Conservation (phyloP, 2,888 invertebrate species). For the Odontomyia ornata region DNA sequence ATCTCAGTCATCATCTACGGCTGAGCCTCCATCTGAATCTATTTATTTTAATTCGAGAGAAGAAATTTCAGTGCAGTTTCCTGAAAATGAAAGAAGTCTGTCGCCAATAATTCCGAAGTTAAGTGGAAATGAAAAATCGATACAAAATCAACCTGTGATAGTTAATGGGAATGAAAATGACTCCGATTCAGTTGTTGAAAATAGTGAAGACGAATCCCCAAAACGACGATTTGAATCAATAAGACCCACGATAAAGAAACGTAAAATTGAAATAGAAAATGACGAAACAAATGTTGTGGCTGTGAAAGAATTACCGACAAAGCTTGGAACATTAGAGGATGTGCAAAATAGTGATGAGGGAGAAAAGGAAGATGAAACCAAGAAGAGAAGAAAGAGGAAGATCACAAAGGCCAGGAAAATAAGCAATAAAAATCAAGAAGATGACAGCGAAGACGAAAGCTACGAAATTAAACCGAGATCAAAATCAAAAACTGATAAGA, state of each 20-base stretch:
- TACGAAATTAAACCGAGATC: background rate
- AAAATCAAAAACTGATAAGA: background rate
- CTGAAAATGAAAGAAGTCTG: background rate
- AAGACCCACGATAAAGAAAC: constrained; percentile 69
- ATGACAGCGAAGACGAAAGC: background rate
- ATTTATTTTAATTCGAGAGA: no score
- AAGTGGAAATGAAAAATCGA: background rate
- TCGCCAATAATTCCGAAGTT: background rate
- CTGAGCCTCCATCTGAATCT: background rate
- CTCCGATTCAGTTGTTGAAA: constrained; percentile 75
- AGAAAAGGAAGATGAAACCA: background rate
- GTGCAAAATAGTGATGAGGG: background rate
- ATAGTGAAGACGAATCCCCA: constrained; percentile 73
- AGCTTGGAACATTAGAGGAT: constrained; percentile 2
- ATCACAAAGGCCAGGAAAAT: background rate
- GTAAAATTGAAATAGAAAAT: constrained; percentile 58
- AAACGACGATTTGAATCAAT: constrained; percentile 62
- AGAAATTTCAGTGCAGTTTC: background rate
- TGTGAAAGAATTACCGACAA: constrained; percentile 11
- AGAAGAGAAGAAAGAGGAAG: background rate
- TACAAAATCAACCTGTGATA: background rate
- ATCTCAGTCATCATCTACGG: background rate
- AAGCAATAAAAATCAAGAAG: background rate
- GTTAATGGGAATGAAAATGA: constrained; percentile 62
- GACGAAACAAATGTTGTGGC: constrained; percentile 33